These are phyloP conservation scores for Leucophenga montana DNA, from an alignment of 2,888 invertebrate genomes.

Conservation along the genomic window DNA sequence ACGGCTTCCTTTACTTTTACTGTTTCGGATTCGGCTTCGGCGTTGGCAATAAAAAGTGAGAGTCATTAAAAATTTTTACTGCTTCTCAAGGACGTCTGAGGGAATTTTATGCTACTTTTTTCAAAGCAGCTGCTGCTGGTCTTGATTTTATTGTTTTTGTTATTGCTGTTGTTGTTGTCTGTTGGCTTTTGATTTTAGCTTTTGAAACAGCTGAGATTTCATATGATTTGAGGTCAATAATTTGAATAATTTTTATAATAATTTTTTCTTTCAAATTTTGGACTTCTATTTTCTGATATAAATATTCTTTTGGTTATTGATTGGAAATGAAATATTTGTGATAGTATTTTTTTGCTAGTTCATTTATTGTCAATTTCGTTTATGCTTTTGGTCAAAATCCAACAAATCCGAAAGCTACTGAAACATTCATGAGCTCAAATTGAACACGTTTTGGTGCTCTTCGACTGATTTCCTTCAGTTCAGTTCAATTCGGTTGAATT, in stretches of 20 bases:
- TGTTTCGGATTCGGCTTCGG: not conserved
- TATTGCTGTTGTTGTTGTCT: conserved; percentile 7
- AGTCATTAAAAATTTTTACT: conserved; percentile 72
- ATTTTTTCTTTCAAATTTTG: too few relatives aligned
- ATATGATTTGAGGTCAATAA: conserved; percentile 50
- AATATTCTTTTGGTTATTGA: too few relatives aligned
- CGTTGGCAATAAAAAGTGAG: conserved; percentile 68
- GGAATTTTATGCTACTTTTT: conserved; percentile 64
- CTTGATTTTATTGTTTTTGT: conserved; percentile 19
- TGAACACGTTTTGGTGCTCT: conserved; percentile 57
- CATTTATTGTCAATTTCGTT: conserved; percentile 55
- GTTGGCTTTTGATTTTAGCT: conserved; percentile 12
- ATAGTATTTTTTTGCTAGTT: conserved; percentile 25
- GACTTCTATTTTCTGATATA: too few relatives aligned
- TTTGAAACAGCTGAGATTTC: conserved; percentile 32
- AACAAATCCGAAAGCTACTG: conserved; percentile 61
- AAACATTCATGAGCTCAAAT: conserved; percentile 67
- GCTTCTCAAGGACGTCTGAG: conserved; percentile 71
- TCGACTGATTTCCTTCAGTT: conserved; percentile 49
- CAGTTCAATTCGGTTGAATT: conserved; percentile 50
- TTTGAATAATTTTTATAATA: too few relatives aligned
- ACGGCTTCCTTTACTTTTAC: not conserved
- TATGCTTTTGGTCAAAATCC: conserved; percentile 49
- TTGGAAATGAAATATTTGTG: too few relatives aligned
- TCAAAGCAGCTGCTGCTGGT: conserved; percentile 41